Evolutionary conservation across 2,797 vertebrate species (phyloP), one percentile per base, ranked within the genome.

Genomic region (Amphiprion clarkii): DNA sequence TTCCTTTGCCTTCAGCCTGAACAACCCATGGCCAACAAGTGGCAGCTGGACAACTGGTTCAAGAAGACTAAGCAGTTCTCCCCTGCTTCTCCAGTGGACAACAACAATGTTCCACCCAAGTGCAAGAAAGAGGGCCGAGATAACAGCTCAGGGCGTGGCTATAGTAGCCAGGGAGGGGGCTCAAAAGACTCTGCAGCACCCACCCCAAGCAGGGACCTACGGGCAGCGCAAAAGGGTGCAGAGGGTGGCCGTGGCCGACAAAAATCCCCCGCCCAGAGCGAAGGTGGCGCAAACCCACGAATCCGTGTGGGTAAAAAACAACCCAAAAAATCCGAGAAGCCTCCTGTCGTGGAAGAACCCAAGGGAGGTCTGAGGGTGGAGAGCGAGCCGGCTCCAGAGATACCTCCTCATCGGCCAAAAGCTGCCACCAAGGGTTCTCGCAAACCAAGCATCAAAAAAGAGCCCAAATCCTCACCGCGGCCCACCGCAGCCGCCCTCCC

Each of bases 21-120:
- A 78, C 98, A 97, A 79, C 96, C 96, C 0, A 96, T 95, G 71
- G 96, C 97, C 71, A 99, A 99, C 93, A 99, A 99, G 87, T 99
- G 98, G 98, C 98, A 99, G 53, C 94, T 99, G 91, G 97, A 99
- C 89, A 99, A 99, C 89, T 99, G 98, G 98, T 91, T 99, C 81
- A 98, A 98, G 91, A 99, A 98, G 89, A 95, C 96, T 4, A 98
- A 97, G 79, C 96, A 97, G 95, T 96, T 96, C 64, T 98, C 97
- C 54, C 97, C 98, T 52, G 97, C 98, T 56, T 99, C 97, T 79
- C 98, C 98, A 0, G 96, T 97, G 86, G 97, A 99, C 84, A 97
- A 95, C 90, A 97, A 94, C 81, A 94, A 88, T 27, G 96, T 96
- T 80, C 96, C 96, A 58, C 95, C 96, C 2, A 96, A 97, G 85